phyloP scores from a whole-genome alignment of 1,140 invertebrate genomes.

The Tetramorium alpestre region DNA sequence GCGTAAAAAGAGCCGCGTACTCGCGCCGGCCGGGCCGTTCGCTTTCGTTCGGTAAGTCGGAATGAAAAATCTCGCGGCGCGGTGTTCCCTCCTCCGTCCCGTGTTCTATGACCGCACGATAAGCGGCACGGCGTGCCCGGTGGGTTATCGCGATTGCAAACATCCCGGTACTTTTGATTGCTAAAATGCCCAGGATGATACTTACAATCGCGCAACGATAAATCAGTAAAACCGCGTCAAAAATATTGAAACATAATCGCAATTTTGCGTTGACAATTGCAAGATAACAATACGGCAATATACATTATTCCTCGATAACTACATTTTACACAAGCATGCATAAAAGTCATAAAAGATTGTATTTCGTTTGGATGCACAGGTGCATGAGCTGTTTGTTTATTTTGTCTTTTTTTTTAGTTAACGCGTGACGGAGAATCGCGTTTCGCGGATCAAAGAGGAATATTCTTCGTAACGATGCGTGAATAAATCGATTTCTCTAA shows the following conservation, averaged over 20 bases:
- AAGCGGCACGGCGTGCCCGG: not conserved
- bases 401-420: not conserved
- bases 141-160: not conserved
- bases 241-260: not conserved
- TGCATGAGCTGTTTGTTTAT: not conserved
- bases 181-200: not conserved
- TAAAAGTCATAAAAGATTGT: not conserved
- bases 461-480: not conserved
- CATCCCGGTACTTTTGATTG: slow-evolving; percentile 2
- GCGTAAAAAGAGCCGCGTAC: slow-evolving; percentile 25
- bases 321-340: not conserved
- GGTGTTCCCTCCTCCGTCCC: not conserved
- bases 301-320: not conserved
- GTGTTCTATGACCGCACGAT: not conserved
- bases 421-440: not conserved
- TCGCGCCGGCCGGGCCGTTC: slow-evolving; percentile 2
- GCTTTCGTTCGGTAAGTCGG: slow-evolving; percentile 21
- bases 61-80: slow-evolving; percentile 41
- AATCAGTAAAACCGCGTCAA: not conserved
- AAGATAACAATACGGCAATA: not conserved
- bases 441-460: not conserved
- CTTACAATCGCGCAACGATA: not conserved
- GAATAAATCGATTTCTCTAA: slow-evolving; percentile 35
- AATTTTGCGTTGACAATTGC: not conserved
- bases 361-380: not conserved